phyloP scores from a whole-genome alignment of 2,888 invertebrate species.

The Norana najaformis region DNA sequence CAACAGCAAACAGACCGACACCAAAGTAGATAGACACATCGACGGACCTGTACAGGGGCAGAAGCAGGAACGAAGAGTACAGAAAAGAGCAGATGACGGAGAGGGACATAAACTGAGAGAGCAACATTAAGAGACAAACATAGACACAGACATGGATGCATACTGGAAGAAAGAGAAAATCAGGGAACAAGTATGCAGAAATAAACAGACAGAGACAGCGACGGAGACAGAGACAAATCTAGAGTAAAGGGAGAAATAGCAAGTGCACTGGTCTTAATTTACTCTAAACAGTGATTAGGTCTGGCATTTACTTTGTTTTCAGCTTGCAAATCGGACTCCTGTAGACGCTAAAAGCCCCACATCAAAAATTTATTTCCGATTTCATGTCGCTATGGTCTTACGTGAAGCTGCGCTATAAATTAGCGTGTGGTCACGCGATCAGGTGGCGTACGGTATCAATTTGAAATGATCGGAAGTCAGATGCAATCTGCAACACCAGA shows the following conservation, averaged over 20 bases:
- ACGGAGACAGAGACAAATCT: not conserved
- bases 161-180: too few species aligned
- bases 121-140: too few species aligned
- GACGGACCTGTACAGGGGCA: too few species aligned
- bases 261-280: not conserved
- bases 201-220: not conserved
- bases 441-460: not conserved
- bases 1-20: too few species aligned
- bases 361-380: conserved; percentile 13
- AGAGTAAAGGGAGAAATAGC: not conserved
- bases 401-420: not conserved
- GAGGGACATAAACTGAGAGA: not conserved
- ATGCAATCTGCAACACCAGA: not conserved
- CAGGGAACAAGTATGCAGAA: not conserved
- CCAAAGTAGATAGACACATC: too few species aligned
- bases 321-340: not conserved
- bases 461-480: not conserved
- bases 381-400: not conserved
- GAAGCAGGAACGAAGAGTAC: too few species aligned
- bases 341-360: not conserved
- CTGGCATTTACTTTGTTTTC: not conserved
- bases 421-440: conserved; percentile 13
- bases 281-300: not conserved
- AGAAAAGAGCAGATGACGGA: not conserved
- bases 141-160: not conserved